phyloP scores from a whole-genome alignment of 2,113 vertebrate genomes.

The Oryctolagus cuniculus region DNA sequence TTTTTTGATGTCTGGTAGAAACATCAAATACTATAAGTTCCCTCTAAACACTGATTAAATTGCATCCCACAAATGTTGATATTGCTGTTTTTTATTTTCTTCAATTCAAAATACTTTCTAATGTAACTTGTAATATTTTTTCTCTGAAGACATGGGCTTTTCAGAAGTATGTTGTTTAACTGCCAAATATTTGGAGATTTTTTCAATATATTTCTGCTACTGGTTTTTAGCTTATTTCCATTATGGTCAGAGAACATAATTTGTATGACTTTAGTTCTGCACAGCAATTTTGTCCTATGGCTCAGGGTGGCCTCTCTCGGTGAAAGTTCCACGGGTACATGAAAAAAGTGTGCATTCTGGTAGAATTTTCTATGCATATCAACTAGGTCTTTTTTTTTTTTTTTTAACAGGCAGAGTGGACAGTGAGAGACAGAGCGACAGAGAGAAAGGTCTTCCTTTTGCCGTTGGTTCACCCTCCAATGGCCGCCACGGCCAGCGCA shows the following conservation, averaged over 20 bases:
- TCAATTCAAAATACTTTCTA: constrained; percentile 38
- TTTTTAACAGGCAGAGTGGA: too few relatives aligned
- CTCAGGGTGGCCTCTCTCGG: not conserved
- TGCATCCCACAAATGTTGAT: not conserved
- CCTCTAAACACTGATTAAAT: not conserved
- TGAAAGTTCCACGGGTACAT: not conserved
- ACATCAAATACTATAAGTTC: not conserved
- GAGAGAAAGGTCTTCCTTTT: too few relatives aligned
- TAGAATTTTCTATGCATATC: not conserved
- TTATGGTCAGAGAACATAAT: not conserved
- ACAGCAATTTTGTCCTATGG: not conserved
- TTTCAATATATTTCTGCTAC: not conserved
- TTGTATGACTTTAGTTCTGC: not conserved
- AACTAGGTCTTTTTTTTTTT: not conserved
- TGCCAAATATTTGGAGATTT: not conserved
- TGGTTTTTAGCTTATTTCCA: not conserved
- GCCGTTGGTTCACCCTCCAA: too few relatives aligned
- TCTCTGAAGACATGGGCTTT: not conserved
- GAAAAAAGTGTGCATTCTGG: not conserved
- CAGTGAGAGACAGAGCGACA: too few relatives aligned
- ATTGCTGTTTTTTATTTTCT: constrained; percentile 10
- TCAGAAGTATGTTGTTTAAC: constrained; percentile 31
- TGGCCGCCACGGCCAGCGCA: too few relatives aligned
- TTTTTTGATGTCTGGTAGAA: not conserved
- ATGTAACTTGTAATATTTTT: not conserved